Conservation (phyloP, 1,140 invertebrate species). For the Dendrolimus punctatus region DNA sequence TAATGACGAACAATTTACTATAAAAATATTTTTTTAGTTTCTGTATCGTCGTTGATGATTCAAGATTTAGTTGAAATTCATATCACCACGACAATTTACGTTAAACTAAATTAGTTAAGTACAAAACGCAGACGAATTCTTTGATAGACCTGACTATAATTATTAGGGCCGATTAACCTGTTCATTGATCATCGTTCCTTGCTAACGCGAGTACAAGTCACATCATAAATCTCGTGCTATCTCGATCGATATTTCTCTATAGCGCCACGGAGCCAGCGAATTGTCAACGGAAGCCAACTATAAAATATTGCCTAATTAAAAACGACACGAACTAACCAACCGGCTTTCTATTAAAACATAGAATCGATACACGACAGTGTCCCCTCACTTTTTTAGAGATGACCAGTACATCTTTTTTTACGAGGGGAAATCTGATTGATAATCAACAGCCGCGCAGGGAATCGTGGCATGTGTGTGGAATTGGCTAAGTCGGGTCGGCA, state of each 20-base stretch:
- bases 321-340: slow-evolving; percentile 14
- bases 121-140: no score
- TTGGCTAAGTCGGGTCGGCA: no score
- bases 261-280: slow-evolving; percentile 17
- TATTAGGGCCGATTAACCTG: slow-evolving; percentile 17
- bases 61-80: no score
- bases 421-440: no score
- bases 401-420: no score
- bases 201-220: slow-evolving; percentile 16
- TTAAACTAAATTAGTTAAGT: no score
- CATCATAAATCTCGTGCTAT: slow-evolving; percentile 31
- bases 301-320: slow-evolving; percentile 41
- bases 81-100: no score
- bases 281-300: slow-evolving; percentile 27
- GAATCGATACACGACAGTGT: slow-evolving; percentile 26
- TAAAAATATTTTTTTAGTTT: no score
- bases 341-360: slow-evolving; percentile 32
- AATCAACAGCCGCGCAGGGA: no score
- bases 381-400: slow-evolving; percentile 24
- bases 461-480: no score
- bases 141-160: slow-evolving; percentile 7
- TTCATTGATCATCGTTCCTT: slow-evolving; percentile 27
- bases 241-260: slow-evolving; percentile 24
- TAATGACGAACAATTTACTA: no score
- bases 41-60: no score